Base-by-base conservation (phyloP, 2,113 vertebrate genomes). In the Synchiropus splendidus region DNA sequence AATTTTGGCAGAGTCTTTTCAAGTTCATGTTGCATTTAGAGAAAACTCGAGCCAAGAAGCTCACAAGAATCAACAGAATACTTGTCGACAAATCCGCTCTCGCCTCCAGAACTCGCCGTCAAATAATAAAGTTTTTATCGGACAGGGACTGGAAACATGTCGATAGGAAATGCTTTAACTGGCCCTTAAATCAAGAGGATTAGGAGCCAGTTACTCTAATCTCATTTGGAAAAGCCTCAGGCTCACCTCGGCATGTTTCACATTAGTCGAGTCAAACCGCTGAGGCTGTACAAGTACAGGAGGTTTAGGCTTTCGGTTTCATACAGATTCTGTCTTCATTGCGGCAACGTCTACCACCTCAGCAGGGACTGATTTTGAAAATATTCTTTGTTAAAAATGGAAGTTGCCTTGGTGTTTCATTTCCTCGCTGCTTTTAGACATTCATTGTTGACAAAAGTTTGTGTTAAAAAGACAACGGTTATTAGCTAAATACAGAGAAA, bases 171-270 rank as follows among this genome's bases (percentile, higher is more conserved):
- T 59, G 64, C 59, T 64, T 72, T 64, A 80, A 77, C 54, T 56
- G 48, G 45, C 53, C 54, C 64, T 70, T 77, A 70, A 80, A 77
- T 71, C 61, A 51, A 39, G 59, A 47, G 76, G 75, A 81, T 81
- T 81, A 78, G 51, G 62, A 63, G 58, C 58, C 77, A 75, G 69
- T 33, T 43, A 42, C 67, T 62, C 57, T 78, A 72, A 74, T 74
- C 77, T 77, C 59, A 73, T 77, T 61, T 45, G 30, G 54, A 48
- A 47, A 52, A 31, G 39, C 66, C 62, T 41, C 16, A 5, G 62
- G 64, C 72, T 44, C 41, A 8, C 51, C 52, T 47, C 12, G 44
- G 52, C 53, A 45, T 69, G 63, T 62, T 79, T 77, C 45, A 74
- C 58, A 71, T 78, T 67, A 77, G 49, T 50, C 9, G 45, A 65